These are phyloP conservation scores for Wiebesia pumilae DNA, from an alignment of 1,140 invertebrate species.

Conservation along the genomic window DNA sequence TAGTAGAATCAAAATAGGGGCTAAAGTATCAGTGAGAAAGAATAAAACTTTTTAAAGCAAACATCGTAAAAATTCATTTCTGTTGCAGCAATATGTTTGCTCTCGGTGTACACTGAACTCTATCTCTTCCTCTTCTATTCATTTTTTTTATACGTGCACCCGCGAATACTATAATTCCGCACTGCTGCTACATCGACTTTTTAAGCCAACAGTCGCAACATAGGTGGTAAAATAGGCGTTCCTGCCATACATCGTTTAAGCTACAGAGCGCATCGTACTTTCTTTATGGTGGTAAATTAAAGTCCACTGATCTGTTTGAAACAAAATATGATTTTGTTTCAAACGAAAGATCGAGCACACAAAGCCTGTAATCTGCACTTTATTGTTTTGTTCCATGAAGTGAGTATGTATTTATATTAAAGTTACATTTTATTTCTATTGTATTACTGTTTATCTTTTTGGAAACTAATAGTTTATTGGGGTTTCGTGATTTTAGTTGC, in stretches of 20 bases:
- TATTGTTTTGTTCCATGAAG: slow-evolving; percentile 13
- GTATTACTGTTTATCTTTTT: slow-evolving; percentile 2
- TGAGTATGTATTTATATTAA: background rate
- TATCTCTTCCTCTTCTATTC: background rate
- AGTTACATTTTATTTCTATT: slow-evolving; percentile 4
- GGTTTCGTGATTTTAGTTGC: background rate
- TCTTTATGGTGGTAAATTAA: slow-evolving; percentile 46
- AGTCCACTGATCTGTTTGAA: background rate
- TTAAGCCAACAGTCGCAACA: slow-evolving; percentile 5
- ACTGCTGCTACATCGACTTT: slow-evolving; percentile 6
- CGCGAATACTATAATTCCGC: slow-evolving; percentile 41
- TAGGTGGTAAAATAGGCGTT: slow-evolving; percentile 47
- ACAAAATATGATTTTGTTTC: slow-evolving; percentile 44
- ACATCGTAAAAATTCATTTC: slow-evolving; percentile 62
- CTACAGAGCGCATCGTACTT: background rate
- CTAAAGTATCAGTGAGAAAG: background rate
- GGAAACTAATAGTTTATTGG: background rate
- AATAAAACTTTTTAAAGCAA: slow-evolving; percentile 57
- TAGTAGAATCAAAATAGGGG: slow-evolving; percentile 9
- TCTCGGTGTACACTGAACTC: background rate
- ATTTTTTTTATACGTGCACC: background rate
- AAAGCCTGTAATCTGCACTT: background rate
- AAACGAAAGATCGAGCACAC: slow-evolving; percentile 33
- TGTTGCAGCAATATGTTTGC: slow-evolving; percentile 48
- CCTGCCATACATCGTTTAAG: slow-evolving; percentile 44